These are phyloP conservation scores for Belonocnema kinseyi DNA, from an alignment of 1,140 invertebrate species.

Conservation along the genomic window DNA sequence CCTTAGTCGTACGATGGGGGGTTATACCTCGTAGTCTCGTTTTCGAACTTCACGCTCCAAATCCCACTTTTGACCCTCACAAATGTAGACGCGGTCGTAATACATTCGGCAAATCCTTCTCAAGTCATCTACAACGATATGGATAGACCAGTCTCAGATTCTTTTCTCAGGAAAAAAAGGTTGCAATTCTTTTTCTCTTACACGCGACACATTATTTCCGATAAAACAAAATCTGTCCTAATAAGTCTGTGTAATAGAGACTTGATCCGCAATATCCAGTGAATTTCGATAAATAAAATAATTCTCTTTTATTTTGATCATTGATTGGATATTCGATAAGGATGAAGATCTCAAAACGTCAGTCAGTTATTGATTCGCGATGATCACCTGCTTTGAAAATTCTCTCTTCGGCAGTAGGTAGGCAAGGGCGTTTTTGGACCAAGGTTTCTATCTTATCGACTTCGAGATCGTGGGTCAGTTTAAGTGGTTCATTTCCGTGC, in stretches of 20 bases:
- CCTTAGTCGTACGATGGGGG: slow-evolving; percentile 55
- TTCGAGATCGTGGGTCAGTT: no score
- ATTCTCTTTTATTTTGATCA: neutral
- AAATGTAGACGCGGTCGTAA: slow-evolving; percentile 95
- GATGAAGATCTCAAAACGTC: neutral
- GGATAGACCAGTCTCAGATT: slow-evolving; percentile 68
- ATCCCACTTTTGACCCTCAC: slow-evolving; percentile 99
- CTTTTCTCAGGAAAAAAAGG: slow-evolving; percentile 31
- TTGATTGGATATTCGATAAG: neutral
- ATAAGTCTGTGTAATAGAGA: no score
- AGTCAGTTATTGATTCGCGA: slow-evolving; percentile 10
- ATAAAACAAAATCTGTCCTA: neutral
- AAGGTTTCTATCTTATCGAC: no score
- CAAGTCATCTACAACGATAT: slow-evolving; percentile 84
- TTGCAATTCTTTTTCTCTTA: neutral
- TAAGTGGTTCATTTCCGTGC: no score
- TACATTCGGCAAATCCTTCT: slow-evolving; percentile 95
- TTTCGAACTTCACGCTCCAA: slow-evolving; percentile 99
- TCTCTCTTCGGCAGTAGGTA: slow-evolving; percentile 51
- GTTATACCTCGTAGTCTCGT: slow-evolving; percentile 96
- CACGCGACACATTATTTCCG: neutral
- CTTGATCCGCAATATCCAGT: no score
- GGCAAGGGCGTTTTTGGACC: no score
- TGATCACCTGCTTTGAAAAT: slow-evolving; percentile 63
- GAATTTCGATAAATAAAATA: no score